Evolutionary conservation across 2,797 vertebrate genomes (phyloP).

Genomic region (Xenops minutus): DNA sequence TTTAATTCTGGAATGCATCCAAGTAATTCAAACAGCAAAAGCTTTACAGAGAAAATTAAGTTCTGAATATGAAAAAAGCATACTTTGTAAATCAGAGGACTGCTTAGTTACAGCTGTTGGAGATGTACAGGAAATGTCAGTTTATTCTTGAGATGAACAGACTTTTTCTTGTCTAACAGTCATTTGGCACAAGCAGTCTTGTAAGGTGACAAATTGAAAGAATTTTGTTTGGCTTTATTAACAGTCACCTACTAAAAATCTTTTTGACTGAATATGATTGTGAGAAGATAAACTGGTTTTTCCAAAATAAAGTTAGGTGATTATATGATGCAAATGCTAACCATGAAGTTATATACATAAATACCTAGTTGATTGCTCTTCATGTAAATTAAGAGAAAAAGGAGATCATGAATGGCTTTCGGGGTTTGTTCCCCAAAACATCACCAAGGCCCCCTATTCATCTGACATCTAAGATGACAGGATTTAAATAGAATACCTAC

Average conservation of each 20-base stretch:
- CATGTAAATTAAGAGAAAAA: neutral
- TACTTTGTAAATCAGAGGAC: neutral
- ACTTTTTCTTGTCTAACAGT: neutral
- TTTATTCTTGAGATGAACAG: neutral
- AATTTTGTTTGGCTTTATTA: neutral
- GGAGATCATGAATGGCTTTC: neutral
- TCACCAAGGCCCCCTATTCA: neutral
- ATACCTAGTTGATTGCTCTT: neutral
- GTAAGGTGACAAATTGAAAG: neutral
- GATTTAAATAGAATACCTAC: neutral
- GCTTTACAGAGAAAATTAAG: neutral
- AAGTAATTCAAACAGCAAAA: neutral
- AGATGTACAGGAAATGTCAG: neutral
- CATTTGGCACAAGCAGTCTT: neutral
- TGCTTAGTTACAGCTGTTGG: fast-evolving
- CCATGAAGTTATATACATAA: neutral
- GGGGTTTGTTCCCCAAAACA: neutral
- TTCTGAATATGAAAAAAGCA: neutral
- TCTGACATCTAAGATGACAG: neutral
- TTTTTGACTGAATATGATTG: neutral
- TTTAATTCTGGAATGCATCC: neutral
- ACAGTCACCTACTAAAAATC: neutral
- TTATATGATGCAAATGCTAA: neutral
- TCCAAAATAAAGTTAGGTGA: neutral
- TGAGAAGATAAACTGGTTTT: neutral